Conservation (phyloP, 2,888 invertebrate species). For the Mimumesa dahlbomi region DNA sequence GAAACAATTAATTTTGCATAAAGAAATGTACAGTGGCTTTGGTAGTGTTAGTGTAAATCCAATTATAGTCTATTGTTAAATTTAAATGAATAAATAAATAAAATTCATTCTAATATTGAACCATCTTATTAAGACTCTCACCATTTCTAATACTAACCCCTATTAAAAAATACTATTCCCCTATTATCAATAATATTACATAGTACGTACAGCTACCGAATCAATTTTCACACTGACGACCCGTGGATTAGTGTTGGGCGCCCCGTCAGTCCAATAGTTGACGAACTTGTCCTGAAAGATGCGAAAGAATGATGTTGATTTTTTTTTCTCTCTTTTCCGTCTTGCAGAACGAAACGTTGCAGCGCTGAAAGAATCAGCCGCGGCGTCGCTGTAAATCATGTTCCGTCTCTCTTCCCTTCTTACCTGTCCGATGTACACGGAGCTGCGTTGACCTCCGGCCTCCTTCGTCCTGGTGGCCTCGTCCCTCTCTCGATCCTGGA, state of each 20-base stretch:
- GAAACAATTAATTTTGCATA: no score
- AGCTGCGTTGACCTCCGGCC: slow-evolving; percentile 75
- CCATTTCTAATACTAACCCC: no score
- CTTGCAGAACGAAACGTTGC: slow-evolving; percentile 29
- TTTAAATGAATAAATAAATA: no score
- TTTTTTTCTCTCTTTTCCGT: slow-evolving; percentile 10
- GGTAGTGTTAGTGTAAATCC: no score
- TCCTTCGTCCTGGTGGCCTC: slow-evolving; percentile 74
- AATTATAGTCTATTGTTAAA: no score
- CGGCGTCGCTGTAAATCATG: slow-evolving; percentile 50
- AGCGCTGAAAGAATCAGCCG: slow-evolving; percentile 67
- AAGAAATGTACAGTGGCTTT: no score
- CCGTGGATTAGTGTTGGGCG: slow-evolving; percentile 69
- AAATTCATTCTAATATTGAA: no score
- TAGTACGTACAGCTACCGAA: slow-evolving; percentile 75
- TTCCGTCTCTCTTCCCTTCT: slow-evolving; percentile 55
- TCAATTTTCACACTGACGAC: slow-evolving; percentile 75
- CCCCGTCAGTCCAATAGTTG: slow-evolving; percentile 75
- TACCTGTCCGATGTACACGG: slow-evolving; percentile 79
- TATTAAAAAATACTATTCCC: no score
- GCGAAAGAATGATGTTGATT: slow-evolving; percentile 23
- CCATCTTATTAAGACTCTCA: no score
- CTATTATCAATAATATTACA: no score
- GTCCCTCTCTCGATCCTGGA: slow-evolving; percentile 73
- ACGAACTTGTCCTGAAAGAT: slow-evolving; percentile 77